These are phyloP conservation scores for Venusia cambrica DNA, from an alignment of 2,888 invertebrate genomes.

Conservation along the genomic window DNA sequence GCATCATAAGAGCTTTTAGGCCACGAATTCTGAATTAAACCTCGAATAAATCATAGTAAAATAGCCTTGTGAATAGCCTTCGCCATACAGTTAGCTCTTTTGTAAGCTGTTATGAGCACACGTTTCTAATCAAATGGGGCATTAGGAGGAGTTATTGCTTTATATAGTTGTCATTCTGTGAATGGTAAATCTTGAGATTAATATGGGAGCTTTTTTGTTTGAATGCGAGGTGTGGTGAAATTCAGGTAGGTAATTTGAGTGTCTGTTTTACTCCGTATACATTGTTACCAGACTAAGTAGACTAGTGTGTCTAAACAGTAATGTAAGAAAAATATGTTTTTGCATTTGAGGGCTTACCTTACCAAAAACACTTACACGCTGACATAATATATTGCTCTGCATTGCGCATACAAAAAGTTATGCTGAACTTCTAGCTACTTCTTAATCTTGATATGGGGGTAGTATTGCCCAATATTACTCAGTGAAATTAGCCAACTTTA, in stretches of 20 bases:
- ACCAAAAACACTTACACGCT: no score
- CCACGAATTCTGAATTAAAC: slow-evolving; percentile 71
- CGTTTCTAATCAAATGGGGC: slow-evolving; percentile 69
- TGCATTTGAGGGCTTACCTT: no score
- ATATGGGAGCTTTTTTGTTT: slow-evolving; percentile 31
- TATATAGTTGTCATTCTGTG: slow-evolving; percentile 65
- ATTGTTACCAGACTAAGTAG: no score
- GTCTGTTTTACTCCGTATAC: no score
- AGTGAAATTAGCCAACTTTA: no score
- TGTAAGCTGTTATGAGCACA: slow-evolving; percentile 58
- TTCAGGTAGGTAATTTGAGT: slow-evolving; percentile 18
- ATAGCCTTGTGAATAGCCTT: slow-evolving; percentile 73
- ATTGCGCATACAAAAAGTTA: no score
- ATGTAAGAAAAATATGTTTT: no score
- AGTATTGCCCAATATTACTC: no score
- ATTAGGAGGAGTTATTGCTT: slow-evolving; percentile 76
- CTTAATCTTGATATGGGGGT: no score
- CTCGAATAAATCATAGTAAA: slow-evolving; percentile 68
- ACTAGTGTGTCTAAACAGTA: no score
- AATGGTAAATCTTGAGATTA: slow-evolving; percentile 59
- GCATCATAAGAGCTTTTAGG: slow-evolving; percentile 14
- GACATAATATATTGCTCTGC: no score
- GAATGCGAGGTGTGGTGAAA: slow-evolving; percentile 27
- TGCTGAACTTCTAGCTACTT: no score
- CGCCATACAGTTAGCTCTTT: slow-evolving; percentile 58